These are phyloP conservation scores for Drosophila neonasuta DNA, from an alignment of 2,888 invertebrate genomes.

Conservation along the genomic window DNA sequence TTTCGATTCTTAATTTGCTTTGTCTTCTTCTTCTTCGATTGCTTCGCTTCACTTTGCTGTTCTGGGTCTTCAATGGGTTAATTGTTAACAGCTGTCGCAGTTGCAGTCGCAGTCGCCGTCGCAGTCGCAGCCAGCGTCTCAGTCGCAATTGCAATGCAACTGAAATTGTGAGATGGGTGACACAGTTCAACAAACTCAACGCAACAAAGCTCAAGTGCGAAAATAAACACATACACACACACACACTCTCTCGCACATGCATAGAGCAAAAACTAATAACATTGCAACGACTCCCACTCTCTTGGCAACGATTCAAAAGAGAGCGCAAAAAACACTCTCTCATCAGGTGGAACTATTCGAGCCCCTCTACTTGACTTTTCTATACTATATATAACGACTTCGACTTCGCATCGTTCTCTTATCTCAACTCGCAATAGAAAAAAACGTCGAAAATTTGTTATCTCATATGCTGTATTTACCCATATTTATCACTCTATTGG, in stretches of 20 bases:
- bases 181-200: conserved; percentile 30
- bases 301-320: neutral
- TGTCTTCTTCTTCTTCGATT: neutral
- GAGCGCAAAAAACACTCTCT: neutral
- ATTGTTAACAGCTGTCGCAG: conserved; percentile 8
- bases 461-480: neutral
- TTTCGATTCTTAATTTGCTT: conserved; percentile 27
- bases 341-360: neutral
- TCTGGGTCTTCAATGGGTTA: conserved; percentile 6
- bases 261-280: neutral
- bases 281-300: conserved; percentile 1
- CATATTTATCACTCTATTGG: conserved; percentile 10
- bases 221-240: conserved; percentile 16
- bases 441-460: conserved; percentile 1
- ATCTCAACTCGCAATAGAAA: neutral
- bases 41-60: neutral
- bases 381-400: neutral
- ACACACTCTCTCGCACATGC: neutral
- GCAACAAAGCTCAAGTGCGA: conserved; percentile 12
- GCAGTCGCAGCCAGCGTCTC: neutral
- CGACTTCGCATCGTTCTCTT: neutral
- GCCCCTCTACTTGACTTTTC: neutral
- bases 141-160: conserved; percentile 10
- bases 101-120: neutral
- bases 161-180: conserved; percentile 4